phyloP scores from a whole-genome alignment of 2,888 invertebrate genomes.

The Phytoseiulus persimilis region DNA sequence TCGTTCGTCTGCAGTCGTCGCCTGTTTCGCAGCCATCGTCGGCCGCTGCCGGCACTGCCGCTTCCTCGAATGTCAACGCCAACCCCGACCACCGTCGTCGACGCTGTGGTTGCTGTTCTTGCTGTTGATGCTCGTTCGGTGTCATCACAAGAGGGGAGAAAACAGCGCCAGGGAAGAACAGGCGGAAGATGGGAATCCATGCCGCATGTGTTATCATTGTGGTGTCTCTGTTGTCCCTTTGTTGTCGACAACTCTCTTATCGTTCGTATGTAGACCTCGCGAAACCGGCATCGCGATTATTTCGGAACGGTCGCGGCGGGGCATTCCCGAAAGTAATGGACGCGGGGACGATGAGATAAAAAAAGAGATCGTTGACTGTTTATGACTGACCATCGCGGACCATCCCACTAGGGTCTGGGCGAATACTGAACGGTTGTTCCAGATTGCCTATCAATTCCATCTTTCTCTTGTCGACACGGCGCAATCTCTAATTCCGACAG shows the following conservation, averaged over 20 bases:
- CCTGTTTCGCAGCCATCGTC: not conserved
- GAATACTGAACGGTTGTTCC: too few species aligned
- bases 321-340: not conserved
- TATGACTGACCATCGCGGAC: not conserved
- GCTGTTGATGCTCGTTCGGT: not conserved
- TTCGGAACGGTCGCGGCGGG: constrained; percentile 14
- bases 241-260: not conserved
- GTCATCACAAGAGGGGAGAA: not conserved
- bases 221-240: not conserved
- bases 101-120: not conserved
- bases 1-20: too few species aligned
- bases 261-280: not conserved
- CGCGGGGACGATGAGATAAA: not conserved
- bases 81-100: not conserved
- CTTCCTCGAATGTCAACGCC: not conserved
- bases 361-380: not conserved
- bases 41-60: not conserved
- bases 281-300: constrained; percentile 34
- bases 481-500: too few species aligned
- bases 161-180: not conserved
- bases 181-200: not conserved
- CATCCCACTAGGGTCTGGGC: not conserved
- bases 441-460: too few species aligned
- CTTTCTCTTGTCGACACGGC: too few species aligned
- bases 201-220: not conserved